Base-by-base conservation (phyloP, 2,888 invertebrate genomes). In the Leptopilina syphax region DNA sequence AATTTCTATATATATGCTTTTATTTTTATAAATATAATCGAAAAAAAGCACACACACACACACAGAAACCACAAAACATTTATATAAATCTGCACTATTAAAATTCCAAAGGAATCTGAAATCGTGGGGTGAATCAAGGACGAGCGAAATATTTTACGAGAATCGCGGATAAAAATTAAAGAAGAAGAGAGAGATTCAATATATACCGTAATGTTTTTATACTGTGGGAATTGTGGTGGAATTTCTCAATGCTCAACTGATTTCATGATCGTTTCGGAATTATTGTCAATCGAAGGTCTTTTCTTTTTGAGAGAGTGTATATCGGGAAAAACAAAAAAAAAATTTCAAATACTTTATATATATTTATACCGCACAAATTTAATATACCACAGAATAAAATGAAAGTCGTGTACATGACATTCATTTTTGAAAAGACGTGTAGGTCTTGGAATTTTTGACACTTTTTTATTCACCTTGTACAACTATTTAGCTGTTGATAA, bases 161-260 rank as follows among this genome's bases (percentile, higher is more conserved):
- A 13, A 70, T 70, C 70, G 27, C 63, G 70, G 50, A 70, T 12
- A 70, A 70, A 70, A 70, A 27, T 70, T 70, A 70, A 63, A 63
- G 70, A 70, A 70, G 50, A 54, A 70, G 70, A 24, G 70, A 24
- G 50, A 68, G 50, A 27, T 50, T 70, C 70, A 34, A 34, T 54
- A 8, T 54, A 8, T 50, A 70, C 13, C 54, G 70, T 70, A 70
- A 70, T 6, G 70, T 70, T 70, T 70, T 70, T 70, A 50, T 50
- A 70, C 70, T 70, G 70, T 70, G 70, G 70, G 70, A 70, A 70
- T 70, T 54, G 50, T 50, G 50, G 70, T 70, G 6, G 70, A 70
- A 27, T 70, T 24, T 70, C 70, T 70, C 70, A 70, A 54, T 70
- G 70, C 50, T 70, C 50, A 12, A 47, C 1, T 50, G 54, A 70